Evolutionary conservation across 1,140 invertebrate species (phyloP), one percentile per base, ranked within the genome.

Genomic region (Orchestia grillus): DNA sequence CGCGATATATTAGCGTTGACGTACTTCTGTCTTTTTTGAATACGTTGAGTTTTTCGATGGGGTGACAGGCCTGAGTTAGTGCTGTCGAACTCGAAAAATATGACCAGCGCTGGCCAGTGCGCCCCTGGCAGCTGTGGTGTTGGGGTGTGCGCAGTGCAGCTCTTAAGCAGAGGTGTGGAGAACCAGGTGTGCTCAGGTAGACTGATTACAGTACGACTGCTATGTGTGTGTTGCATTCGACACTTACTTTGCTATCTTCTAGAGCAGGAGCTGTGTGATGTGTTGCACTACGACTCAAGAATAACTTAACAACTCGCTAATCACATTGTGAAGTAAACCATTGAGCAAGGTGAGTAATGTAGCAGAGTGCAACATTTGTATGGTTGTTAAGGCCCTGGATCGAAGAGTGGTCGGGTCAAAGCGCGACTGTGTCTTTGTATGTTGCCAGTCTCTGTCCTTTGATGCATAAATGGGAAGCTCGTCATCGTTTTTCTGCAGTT

Each of bases 131-230:
- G 88, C 41, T 4, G 88, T 90, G 41, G 88, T 42, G 88, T 90
- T 77, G 36, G 43, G 88, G 88, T 90, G 88, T 90, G 41, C 41
- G 4, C 28, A 15, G n/a, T 11, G 28, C 41, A 77, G 62, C n/a
- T 42, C 8, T 4, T 36, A 28, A 42, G 41, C 11, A 90, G 88
- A 90, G 88, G 88, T 90, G 88, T 90, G 88, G n/a, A 90, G 88
- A 90, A 11, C 41, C 88, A 90, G 88, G 88, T 90, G 88, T 90
- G 88, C 88, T 90, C 88, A 90, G 88, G 88, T 90, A 44, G 62
- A 77, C 11, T 36, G 11, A 36, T 77, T 15, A 77, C 62, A 36
- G 62, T 23, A 36, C 62, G 36, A 77, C 28, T 77, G 1, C 28
- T 77, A 3, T 36, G 62, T 77, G 62, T 28, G 62, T 77, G 11